Base-by-base conservation (phyloP, 2,113 vertebrate genomes). In the Aplodontia rufa region DNA sequence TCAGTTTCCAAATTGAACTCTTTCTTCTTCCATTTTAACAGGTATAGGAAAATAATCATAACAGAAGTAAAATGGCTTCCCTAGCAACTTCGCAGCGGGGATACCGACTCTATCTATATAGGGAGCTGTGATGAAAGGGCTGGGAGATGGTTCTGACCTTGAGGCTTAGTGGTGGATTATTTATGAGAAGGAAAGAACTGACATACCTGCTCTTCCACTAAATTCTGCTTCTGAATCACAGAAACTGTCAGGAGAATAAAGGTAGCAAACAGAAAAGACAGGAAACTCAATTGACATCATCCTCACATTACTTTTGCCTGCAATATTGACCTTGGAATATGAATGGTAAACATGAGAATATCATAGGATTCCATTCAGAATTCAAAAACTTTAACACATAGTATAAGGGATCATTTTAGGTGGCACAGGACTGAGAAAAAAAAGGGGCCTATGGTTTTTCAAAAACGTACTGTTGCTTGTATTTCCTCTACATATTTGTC, bases 101-200 rank as follows among this genome's bases (percentile, higher is more conserved):
- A 69, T 35, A 13, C 32, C 47, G 47, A 16, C 6, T 40, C 26
- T 22, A 42, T 42, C n/a, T n/a, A n/a, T n/a, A n/a, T n/a, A n/a
- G n/a, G n/a, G n/a, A n/a, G n/a, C 24, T 53, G 58, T 66, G 85
- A 94, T 83, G 82, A 87, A 81, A 96, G 60, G 30, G 24, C 49
- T 47, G 64, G 20, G 45, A 62, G 62, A 60, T 22, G 28, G 69
- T 24, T 91, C 47, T 75, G 49, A 74, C 86, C 64, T 75, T 37
- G 11, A 87, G 47, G 51, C 55, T 90, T 49, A 80, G 80, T 8
- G 30, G 51, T 37, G 89, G 45, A 49, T 97, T 95, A 96, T 93
- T 91, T 90, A 83, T 83, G 82, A 95, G 85, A 93, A 42, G 17
- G 11, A 62, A 94, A 84, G 19, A 93, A 86, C 74, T 87, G 53